phyloP scores from a whole-genome alignment of 2,797 vertebrate species.

The Phalloptychus januarius region DNA sequence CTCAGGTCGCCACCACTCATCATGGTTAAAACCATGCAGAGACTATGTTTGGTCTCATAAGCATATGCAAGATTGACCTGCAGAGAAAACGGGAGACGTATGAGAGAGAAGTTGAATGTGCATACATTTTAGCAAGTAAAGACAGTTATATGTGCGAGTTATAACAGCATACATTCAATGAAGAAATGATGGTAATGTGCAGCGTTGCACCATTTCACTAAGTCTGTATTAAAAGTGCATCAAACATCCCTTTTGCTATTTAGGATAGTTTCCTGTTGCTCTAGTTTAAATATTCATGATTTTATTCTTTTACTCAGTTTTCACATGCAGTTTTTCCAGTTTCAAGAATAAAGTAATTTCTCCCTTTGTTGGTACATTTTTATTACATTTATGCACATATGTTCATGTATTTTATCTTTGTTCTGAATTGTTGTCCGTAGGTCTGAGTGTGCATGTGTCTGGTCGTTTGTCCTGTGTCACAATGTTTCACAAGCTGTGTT shows the following conservation, averaged over 20 bases:
- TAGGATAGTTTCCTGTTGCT: not conserved
- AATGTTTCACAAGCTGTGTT: no score
- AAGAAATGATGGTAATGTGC: not conserved
- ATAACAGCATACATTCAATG: not conserved
- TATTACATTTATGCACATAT: not conserved
- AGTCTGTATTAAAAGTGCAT: not conserved
- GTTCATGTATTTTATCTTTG: not conserved
- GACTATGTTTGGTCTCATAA: conserved; percentile 86
- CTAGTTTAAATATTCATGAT: not conserved
- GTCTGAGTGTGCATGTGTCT: no score
- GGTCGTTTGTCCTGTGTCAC: no score
- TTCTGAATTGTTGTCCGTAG: no score
- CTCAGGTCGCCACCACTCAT: conserved; percentile 88
- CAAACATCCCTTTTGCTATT: not conserved
- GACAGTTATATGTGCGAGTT: not conserved
- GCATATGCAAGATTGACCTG: conserved; percentile 88
- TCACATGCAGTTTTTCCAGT: not conserved
- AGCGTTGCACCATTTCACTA: not conserved
- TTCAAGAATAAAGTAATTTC: not conserved
- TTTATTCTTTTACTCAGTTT: not conserved
- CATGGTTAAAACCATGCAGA: conserved; percentile 88
- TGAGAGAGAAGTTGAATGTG: not conserved
- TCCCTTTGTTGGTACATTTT: not conserved
- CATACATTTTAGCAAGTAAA: not conserved
- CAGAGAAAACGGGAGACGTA: not conserved